Evolutionary conservation across 2,113 vertebrate species (phyloP), one percentile per base, ranked within the genome.

Genomic region (Mustelus asterias): DNA sequence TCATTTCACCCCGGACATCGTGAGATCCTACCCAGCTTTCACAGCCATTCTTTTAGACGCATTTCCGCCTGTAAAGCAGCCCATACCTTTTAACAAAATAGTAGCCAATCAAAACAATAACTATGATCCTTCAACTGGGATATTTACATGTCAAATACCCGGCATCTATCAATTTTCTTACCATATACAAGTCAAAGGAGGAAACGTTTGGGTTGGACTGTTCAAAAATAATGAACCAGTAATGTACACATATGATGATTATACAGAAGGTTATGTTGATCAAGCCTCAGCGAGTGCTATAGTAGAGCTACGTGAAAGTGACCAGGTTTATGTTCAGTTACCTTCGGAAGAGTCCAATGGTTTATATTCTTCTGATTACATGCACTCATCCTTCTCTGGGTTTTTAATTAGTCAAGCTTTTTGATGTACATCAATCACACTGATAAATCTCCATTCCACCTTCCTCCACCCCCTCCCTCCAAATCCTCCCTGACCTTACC

Each of bases 361-460:
- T 94, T 97, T 99, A 96, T 99, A 99, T 96, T 99, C 99, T 89
- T 98, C 98, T 72, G 98, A 99, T 18, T 99, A 99, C 0, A 98
- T 99, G 96, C 98, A 99, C 96, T 99, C 99, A 95, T 98, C 98
- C 96, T 99, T 99, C 98, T 98, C 99, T 98, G 99, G 99, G 96
- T 99, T 99, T 97, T 96, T 99, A 96, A 98, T 99, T 97, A 98
- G 97, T 96, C 98, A 98, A 97, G 98, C 96, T 97, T 98, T 97
- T 98, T 99, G 97, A 97, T 96, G 96, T 70, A 48, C 26, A 54
- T 95, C 69, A 70, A 72, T 54, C n/a, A 67, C 33, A 60, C 11
- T 54, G 85, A 20, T 48, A 24, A 88, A 8, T 54, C 26, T 14
- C 86, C 48, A 7, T 11, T 20, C 29, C 24, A 2, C 58, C 33